A percentile compares a stretch with the other conserved stretches of the same genome.
Conservation (phyloP, 1,140 invertebrate genomes). For the Nasonia longicornis region DNA sequence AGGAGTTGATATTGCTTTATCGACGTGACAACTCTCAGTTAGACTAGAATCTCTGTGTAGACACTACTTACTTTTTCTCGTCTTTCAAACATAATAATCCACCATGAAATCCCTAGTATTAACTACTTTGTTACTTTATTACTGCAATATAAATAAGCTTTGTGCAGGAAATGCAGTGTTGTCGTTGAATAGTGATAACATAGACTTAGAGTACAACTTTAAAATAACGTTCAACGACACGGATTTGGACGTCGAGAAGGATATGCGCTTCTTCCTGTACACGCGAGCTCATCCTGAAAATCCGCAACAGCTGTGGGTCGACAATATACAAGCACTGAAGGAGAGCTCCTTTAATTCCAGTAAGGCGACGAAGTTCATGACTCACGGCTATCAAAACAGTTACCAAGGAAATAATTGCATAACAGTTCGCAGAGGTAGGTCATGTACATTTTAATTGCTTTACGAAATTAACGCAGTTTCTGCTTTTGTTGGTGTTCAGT, state of each 20-base stretch:
- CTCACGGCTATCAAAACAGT: constrained; percentile 33
- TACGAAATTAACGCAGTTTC: background rate
- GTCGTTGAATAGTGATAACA: background rate
- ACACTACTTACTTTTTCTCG: background rate
- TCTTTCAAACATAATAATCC: background rate
- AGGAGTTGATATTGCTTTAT: background rate
- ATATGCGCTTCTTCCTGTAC: constrained; percentile 34
- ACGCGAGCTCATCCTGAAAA: constrained; percentile 3
- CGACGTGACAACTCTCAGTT: background rate
- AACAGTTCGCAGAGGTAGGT: constrained; percentile 9
- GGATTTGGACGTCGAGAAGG: background rate
- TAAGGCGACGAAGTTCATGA: constrained; percentile 29
- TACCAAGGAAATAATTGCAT: constrained; percentile 28
- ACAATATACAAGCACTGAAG: background rate
- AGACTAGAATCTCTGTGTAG: background rate
- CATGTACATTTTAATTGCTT: background rate
- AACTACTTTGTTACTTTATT: background rate
- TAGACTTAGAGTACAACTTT: background rate
- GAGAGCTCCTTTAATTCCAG: constrained; percentile 5
- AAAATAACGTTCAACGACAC: background rate
- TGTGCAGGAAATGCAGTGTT: background rate
- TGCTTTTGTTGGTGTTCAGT: too few species aligned
- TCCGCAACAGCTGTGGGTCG: constrained; percentile 21
- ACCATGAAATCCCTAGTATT: background rate
- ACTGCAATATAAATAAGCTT: background rate